Evolutionary conservation across 2,797 vertebrate genomes (phyloP), one percentile per base, ranked within the genome.

Genomic region (Sebastes matsubarae): DNA sequence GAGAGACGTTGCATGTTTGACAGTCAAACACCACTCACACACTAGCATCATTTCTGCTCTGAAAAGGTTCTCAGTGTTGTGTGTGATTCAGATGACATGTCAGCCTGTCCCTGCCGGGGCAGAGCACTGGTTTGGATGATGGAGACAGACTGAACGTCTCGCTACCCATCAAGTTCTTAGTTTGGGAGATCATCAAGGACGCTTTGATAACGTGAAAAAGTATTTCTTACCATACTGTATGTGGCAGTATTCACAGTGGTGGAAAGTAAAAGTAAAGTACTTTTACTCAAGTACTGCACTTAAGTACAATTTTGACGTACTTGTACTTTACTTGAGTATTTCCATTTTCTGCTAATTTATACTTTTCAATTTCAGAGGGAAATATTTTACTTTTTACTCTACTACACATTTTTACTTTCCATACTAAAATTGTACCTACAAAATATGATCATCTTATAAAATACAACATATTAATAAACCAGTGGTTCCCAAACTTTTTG

Each of bases 121-220:
- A 88, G 46, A 81, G 75, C 63, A 11, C 60, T 75, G 84, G 58
- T 86, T 88, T 82, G 83, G 79, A 90, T 88, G 81, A 87, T 34
- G n/a, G 29, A 27, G 69, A 86, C 58, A 24, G 57, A 75, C 64
- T 72, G 54, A 77, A 80, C 16, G 3, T 64, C 30, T 58, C 4
- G 1, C 22, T 36, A 54, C 32, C 70, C 8, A 29, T 25, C 8
- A 77, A 25, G n/a, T 10, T 72, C 55, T 36, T 55, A 18, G 9
- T 42, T 32, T 25, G 36, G 57, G 16, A 25, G 50, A 52, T 27
- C 2, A 8, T 55, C 14, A 25, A 18, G 32, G 67, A 34, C 1
- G 9, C 52, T 54, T 22, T 74, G 34, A 64, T 57, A 57, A 22
- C 8, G 7, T 34, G 18, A 24, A 66, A 73, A 13, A 54, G 14